Base-by-base conservation (phyloP, 37 sponge, comb jelly and placozoan genomes). In the Tethya wilhelma region DNA sequence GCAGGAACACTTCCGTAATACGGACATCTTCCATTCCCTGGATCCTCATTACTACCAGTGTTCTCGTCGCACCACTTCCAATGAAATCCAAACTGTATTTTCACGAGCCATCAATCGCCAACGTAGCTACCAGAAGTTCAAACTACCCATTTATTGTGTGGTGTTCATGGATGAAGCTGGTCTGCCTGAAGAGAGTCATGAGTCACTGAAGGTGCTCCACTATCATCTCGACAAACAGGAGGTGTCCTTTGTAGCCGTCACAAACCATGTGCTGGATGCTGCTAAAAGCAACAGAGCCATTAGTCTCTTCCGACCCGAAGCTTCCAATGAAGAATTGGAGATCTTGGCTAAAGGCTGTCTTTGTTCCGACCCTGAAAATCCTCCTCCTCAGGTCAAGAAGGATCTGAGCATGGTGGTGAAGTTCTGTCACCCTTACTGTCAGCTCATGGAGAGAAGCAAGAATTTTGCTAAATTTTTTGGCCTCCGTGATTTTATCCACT, bases 151-250 rank as follows among this genome's bases (percentile, higher is more conserved):
- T 45, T 81, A 90, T 46, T 90, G 90, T 74, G 91, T 93, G 69
- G 97, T 96, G 65, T 96, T 96, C 56, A 93, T 96, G 91, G 97
- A 96, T 60, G 97, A 93, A 74, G 97, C 97, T 4, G 97, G 94
- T 17, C 83, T 96, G 0, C 94, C 97, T 2, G 97, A 93, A 58
- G 97, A 96, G 75, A 90, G 91, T 30, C 89, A 90, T 26, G 97
- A 96, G 83, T 96, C 97, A 43, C 80, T 96, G 39, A 96, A 96
- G 76, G 97, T 90, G 23, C 81, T 96, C n/a, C 97, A 96, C 70
- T 93, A 93, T 67, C 96, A 87, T 64, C 80, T 96, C 19, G 97
- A 96, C 77, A 76, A 84, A 60, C 86, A 82, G 28, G 88, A 90
- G 56, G 97, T 96, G 6, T 90, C 97, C 25, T 96, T 96, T 72